phyloP scores from a whole-genome alignment of 2,888 invertebrate species.

The Apodemia mormo region DNA sequence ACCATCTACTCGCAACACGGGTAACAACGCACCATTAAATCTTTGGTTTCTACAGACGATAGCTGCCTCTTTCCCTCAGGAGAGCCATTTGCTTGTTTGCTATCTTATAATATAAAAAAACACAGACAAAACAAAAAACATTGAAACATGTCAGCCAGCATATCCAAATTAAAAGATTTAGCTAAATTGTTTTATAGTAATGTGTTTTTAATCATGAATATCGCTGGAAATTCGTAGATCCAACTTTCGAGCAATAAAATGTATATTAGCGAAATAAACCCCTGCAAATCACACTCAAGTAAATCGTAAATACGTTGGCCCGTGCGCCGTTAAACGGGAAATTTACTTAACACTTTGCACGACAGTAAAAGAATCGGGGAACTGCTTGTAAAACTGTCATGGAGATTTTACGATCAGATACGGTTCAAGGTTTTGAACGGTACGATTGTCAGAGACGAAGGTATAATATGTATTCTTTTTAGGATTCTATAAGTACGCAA shows the following conservation, averaged over 20 bases:
- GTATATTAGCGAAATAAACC: slow-evolving; percentile 43
- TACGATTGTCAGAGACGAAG: too few species aligned
- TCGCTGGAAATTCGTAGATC: background rate
- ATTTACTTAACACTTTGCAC: slow-evolving; percentile 48
- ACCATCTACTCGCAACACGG: too few species aligned
- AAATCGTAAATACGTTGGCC: slow-evolving; percentile 39
- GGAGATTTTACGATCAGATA: slow-evolving; percentile 41
- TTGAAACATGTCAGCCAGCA: too few species aligned
- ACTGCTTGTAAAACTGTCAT: slow-evolving; percentile 48
- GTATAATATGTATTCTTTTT: too few species aligned
- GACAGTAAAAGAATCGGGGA: slow-evolving; percentile 50
- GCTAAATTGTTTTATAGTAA: background rate
- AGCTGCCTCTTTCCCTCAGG: too few species aligned
- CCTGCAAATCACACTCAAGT: slow-evolving; percentile 36
- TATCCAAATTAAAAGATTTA: background rate
- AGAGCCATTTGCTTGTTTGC: too few species aligned
- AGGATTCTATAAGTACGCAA: too few species aligned
- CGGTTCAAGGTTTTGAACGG: background rate
- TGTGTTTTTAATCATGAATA: slow-evolving; percentile 9
- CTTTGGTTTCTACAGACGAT: too few species aligned
- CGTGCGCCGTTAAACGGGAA: slow-evolving; percentile 41
- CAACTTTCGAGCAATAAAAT: slow-evolving; percentile 36
- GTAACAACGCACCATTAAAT: too few species aligned
- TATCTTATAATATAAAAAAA: too few species aligned
- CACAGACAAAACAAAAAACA: too few species aligned